Conservation (phyloP, 2,888 invertebrate species). For the Cepaea hortensis region DNA sequence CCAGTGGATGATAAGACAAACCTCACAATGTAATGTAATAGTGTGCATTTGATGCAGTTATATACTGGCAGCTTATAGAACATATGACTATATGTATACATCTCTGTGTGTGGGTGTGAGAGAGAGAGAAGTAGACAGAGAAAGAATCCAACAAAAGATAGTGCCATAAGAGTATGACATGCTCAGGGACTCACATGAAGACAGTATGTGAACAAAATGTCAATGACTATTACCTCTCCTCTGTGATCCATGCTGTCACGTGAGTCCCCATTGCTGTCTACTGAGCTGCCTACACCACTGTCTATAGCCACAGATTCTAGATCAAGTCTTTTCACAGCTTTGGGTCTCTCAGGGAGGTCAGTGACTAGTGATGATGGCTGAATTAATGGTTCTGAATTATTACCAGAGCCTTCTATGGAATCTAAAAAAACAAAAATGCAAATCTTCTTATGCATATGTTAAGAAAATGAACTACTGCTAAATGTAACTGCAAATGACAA, state of each 20-base stretch:
- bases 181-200: no score
- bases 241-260: constrained; percentile 63
- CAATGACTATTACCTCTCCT: constrained; percentile 12
- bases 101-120: no score
- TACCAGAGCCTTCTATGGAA: not conserved
- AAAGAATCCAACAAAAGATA: no score
- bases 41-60: no score
- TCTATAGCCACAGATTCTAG: constrained; percentile 54
- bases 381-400: not conserved
- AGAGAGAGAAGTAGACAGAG: no score
- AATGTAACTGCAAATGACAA: not conserved
- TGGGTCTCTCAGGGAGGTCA: constrained; percentile 16
- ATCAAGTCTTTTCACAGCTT: constrained; percentile 45
- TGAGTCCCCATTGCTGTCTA: constrained; percentile 70
- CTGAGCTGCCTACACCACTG: constrained; percentile 69
- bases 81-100: no score
- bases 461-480: not conserved
- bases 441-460: not conserved
- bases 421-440: not conserved
- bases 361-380: not conserved
- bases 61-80: no score
- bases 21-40: no score
- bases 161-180: no score
- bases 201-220: no score
- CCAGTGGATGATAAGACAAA: no score